Base-by-base conservation (phyloP, 2,888 invertebrate species). In the Parochlus steinenii region DNA sequence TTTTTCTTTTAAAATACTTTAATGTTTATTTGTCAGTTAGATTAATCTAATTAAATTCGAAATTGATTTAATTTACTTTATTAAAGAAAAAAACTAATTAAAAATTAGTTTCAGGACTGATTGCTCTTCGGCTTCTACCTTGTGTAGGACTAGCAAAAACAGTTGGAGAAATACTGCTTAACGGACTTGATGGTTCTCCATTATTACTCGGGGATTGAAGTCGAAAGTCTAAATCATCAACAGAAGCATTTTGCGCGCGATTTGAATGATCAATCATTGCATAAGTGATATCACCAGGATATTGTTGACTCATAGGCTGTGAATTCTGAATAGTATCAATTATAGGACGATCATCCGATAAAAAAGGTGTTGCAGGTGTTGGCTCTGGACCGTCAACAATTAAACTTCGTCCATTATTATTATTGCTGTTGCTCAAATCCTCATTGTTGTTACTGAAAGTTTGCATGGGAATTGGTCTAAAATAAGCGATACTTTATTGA, bases 101-200 rank as follows among this genome's bases (percentile, higher is more conserved):
- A 28, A 35, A 35, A 5, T 23, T 29, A 16, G 34, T 35, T 35
- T 35, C 34, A 35, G 34, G 34, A 28, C 34, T 35, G 16, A 20
- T 23, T 6, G 34, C 28, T 29, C 28, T n/a, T n/a, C n/a, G n/a
- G n/a, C n/a, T n/a, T n/a, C n/a, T n/a, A n/a, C n/a, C n/a, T n/a
- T n/a, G n/a, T n/a, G n/a, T n/a, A n/a, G n/a, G n/a, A n/a, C n/a
- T n/a, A n/a, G n/a, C n/a, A n/a, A n/a, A n/a, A 5, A 28, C 34
- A 15, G 11, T 33, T 11, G 34, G n/a, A n/a, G n/a, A n/a, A n/a
- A 35, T 3, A 24, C 12, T 16, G 24, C 27, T 5, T 19, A 20
- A 3, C 22, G 14, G 17, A 12, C 23, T 18, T 6, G 10, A 3
- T 22, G 6, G 6, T 22, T 22, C 22, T 22, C 22, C 22, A 22